Evolutionary conservation across 2,888 invertebrate genomes (phyloP).

Genomic region (Antitype chi): DNA sequence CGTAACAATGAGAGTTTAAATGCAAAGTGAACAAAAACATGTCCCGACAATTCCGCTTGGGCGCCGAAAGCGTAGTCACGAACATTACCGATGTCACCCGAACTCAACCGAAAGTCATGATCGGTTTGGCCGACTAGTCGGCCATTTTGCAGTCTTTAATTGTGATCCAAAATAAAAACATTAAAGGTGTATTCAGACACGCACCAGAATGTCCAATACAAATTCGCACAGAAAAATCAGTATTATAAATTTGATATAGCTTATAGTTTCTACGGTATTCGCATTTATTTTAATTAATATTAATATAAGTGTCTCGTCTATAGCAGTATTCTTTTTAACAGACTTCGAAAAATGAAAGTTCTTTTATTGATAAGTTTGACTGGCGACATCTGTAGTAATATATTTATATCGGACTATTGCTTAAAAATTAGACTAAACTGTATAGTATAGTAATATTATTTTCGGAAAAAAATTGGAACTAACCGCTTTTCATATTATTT

Average conservation of each 20-base stretch:
- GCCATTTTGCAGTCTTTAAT: no score
- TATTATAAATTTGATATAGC: constrained; percentile 48
- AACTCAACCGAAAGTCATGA: no score
- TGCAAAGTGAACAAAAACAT: no score
- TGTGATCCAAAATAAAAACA: constrained; percentile 39
- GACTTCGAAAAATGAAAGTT: neutral
- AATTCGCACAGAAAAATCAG: constrained; percentile 42
- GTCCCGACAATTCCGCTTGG: no score
- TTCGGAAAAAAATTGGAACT: no score
- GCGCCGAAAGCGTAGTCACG: no score
- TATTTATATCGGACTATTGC: constrained; percentile 10
- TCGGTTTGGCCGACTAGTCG: no score
- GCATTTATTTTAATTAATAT: constrained; percentile 58
- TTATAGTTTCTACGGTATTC: constrained; percentile 32
- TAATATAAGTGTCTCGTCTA: constrained; percentile 14
- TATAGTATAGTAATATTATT: neutral
- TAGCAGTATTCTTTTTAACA: constrained; percentile 39
- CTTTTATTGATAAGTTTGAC: constrained; percentile 25
- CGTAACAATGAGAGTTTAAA: no score
- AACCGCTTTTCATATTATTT: neutral
- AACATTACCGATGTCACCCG: no score
- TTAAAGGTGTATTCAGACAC: neutral
- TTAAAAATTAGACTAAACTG: neutral
- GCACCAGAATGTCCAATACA: neutral
- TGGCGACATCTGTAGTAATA: neutral